Base-by-base conservation (phyloP, 2,888 invertebrate genomes). In the Drosophila prolongata region DNA sequence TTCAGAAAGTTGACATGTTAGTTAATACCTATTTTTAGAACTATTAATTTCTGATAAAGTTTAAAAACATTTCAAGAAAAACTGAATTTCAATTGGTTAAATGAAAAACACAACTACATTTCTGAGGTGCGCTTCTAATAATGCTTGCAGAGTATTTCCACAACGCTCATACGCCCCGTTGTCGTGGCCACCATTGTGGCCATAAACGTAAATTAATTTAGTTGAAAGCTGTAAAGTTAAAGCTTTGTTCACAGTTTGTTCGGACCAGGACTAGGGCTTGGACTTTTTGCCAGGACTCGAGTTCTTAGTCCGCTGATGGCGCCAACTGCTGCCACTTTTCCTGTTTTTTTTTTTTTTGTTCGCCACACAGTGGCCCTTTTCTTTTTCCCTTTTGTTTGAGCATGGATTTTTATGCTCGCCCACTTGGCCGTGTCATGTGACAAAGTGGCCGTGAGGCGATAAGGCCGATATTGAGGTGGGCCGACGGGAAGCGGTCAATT, bases 171-270 rank as follows among this genome's bases (percentile, higher is more conserved):
- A 40, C 43, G 27, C 27, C 60, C 55, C 34, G 44, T 58, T 58
- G 58, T 40, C 16, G 46, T 35, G 44, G 13, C 46, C 49, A 54
- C 46, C 49, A 74, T 70, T 62, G 68, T 66, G 70, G 78, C 79
- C 75, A 79, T 86, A 90, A 90, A 90, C 90, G 80, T 90, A 90
- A 90, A 91, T 90, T 90, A 90, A 90, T 90, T 91, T 90, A 85
- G 87, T 88, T 87, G 90, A 90, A 91, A 90, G 91, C 89, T 89
- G 85, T 90, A 90, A 90, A 90, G 89, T 85, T 87, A 82, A 91
- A 87, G 89, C 87, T 87, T 87, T 80, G 83, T 87, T 89, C 80
- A 77, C 79, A 81, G 89, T 80, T 77, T 46, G 79, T 77, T 78
- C 43, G 62, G 30, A 59, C 34, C 42, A 38, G 57, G 58, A 58